Conservation (phyloP, 2,797 vertebrate species). For the Dryobates pubescens region DNA sequence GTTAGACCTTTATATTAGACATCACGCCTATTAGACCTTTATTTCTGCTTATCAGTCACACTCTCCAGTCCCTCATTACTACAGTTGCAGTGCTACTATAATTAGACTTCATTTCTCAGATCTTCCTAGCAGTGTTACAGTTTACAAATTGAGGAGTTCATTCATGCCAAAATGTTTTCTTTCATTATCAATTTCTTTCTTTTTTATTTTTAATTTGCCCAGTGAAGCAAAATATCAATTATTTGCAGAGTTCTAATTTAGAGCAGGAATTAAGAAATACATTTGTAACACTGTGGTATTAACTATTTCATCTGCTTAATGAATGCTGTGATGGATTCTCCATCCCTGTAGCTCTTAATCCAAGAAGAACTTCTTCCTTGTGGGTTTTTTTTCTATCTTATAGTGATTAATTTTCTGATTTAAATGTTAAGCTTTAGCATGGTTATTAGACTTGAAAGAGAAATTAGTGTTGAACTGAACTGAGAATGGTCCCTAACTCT, state of each 20-base stretch:
- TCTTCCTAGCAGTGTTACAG: background rate
- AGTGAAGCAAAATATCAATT: constrained; percentile 42
- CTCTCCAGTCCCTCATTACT: constrained; percentile 5
- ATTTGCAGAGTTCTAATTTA: constrained; percentile 30
- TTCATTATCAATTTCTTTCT: constrained; percentile 23
- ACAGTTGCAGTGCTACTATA: background rate
- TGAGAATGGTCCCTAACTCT: too few species aligned
- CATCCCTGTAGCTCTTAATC: background rate
- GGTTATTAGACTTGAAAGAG: background rate
- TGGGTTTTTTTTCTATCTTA: background rate
- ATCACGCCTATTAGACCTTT: too few species aligned
- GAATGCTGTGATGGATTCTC: background rate
- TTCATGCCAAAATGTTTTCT: constrained; percentile 20
- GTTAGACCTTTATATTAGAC: too few species aligned
- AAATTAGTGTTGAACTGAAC: background rate
- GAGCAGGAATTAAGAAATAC: constrained; percentile 20
- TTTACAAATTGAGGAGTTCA: background rate
- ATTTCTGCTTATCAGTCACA: constrained; percentile 9
- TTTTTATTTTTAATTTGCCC: constrained; percentile 47
- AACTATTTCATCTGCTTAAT: constrained; percentile 39
- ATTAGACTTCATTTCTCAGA: constrained; percentile 31
- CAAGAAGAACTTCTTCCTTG: background rate
- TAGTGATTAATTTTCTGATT: background rate
- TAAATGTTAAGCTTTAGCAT: background rate
- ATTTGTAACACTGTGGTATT: background rate